phyloP scores from a whole-genome alignment of 2,797 vertebrate species.

The Prunella strophiata region DNA sequence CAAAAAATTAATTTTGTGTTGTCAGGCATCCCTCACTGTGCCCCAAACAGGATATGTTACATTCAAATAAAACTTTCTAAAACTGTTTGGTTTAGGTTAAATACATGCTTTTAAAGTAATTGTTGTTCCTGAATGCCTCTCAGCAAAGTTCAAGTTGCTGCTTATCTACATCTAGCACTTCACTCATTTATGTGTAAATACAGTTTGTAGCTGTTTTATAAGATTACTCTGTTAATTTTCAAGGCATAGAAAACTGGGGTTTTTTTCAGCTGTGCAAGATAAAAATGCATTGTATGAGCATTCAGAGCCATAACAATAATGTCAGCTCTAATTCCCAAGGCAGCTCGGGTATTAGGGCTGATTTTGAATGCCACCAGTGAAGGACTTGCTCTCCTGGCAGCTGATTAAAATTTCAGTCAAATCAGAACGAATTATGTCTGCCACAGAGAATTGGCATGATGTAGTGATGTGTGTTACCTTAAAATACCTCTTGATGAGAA shows the following conservation, averaged over 20 bases:
- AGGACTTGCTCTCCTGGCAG: background rate
- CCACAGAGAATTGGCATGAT: background rate
- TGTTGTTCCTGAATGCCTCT: background rate
- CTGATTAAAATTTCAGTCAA: slow-evolving; percentile 9
- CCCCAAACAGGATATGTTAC: background rate
- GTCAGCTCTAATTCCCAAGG: background rate
- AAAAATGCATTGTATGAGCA: background rate
- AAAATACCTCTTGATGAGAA: background rate
- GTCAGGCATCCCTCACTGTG: background rate
- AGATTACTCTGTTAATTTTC: background rate
- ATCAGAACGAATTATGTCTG: background rate
- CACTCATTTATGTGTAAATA: background rate
- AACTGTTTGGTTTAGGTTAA: background rate
- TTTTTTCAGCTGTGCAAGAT: background rate
- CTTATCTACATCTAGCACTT: background rate
- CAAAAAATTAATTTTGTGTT: background rate
- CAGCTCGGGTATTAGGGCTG: background rate
- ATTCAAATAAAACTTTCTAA: background rate
- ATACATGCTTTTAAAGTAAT: background rate
- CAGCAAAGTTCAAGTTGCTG: background rate
- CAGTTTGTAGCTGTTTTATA: background rate
- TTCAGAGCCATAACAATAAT: background rate
- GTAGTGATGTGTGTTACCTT: background rate
- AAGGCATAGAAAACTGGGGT: background rate
- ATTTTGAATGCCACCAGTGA: background rate